Evolutionary conservation across 2,113 vertebrate genomes (phyloP).

Genomic region (Bos javanicus): DNA sequence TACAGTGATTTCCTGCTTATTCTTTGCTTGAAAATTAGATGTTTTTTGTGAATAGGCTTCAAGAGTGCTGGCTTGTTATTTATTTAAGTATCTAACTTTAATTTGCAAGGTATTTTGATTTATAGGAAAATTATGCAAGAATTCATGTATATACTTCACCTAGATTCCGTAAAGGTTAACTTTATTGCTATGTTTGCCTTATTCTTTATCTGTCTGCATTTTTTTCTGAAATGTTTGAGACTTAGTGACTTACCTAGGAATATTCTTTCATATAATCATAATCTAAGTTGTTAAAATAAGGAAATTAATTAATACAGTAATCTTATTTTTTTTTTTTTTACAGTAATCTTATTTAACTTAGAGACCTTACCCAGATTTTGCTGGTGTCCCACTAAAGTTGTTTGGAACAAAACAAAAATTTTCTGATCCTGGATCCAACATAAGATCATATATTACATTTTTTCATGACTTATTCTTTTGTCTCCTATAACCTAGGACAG

Average conservation of each 20-base stretch:
- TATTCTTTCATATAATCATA: background rate
- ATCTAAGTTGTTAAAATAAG: background rate
- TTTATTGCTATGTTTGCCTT: background rate
- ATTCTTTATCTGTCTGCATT: background rate
- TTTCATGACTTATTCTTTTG: background rate
- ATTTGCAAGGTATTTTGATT: background rate
- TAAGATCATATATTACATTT: background rate
- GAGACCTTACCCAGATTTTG: background rate
- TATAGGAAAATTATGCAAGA: background rate
- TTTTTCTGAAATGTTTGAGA: conserved; percentile 23
- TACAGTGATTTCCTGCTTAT: background rate
- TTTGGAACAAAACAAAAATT: background rate
- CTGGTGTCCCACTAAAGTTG: background rate
- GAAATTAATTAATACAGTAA: background rate
- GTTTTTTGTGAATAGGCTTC: background rate
- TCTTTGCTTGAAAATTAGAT: background rate
- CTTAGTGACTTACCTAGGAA: background rate
- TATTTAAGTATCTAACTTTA: background rate
- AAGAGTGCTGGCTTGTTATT: background rate
- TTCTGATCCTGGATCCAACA: background rate
- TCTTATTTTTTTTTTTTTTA: background rate
- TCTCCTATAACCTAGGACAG: background rate
- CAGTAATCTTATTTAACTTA: background rate
- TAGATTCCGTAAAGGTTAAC: background rate
- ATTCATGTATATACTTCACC: background rate